Percentiles rank a stretch among this genome's conserved stretches.
Evolutionary conservation across 2,888 invertebrate genomes (phyloP).

Genomic region (Leucoptera coffeella): DNA sequence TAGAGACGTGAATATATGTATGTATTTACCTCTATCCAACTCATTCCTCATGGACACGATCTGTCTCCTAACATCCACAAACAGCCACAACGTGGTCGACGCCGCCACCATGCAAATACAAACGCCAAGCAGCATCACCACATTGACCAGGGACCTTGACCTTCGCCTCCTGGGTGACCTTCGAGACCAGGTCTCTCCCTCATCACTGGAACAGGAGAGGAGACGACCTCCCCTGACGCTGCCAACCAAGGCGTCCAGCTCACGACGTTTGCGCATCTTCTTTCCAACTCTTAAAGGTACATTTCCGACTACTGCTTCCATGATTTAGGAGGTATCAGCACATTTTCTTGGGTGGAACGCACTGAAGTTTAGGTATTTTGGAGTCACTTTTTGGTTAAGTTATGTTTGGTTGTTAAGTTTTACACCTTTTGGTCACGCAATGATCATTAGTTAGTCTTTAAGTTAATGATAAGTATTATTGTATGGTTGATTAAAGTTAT

Average conservation of each 20-base stretch:
- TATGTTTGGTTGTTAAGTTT: too few species aligned
- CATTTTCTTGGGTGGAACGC: too few species aligned
- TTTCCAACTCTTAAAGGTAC: constrained; percentile 62
- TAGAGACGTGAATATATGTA: too few species aligned
- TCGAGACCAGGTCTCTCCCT: constrained; percentile 50
- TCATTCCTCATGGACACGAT: constrained; percentile 58
- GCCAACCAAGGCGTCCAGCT: constrained; percentile 65
- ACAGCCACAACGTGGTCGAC: constrained; percentile 61
- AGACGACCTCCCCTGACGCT: constrained; percentile 50
- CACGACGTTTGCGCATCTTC: constrained; percentile 72
- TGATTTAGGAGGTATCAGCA: too few species aligned
- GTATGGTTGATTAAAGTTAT: too few species aligned
- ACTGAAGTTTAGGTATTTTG: too few species aligned
- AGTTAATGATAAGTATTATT: too few species aligned
- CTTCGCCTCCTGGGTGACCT: constrained; percentile 25
- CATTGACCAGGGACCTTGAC: constrained; percentile 48
- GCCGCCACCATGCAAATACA: constrained; percentile 60
- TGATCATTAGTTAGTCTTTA: too few species aligned
- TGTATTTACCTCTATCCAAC: constrained; percentile 57
- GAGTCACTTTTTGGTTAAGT: too few species aligned
- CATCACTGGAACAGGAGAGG: constrained; percentile 55
- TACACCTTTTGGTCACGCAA: too few species aligned
- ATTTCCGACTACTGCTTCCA: too few species aligned
- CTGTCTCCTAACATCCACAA: constrained; percentile 62
- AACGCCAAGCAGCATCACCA: constrained; percentile 55